phyloP scores from a whole-genome alignment of 2,888 invertebrate genomes.

The Coremacera marginata region DNA sequence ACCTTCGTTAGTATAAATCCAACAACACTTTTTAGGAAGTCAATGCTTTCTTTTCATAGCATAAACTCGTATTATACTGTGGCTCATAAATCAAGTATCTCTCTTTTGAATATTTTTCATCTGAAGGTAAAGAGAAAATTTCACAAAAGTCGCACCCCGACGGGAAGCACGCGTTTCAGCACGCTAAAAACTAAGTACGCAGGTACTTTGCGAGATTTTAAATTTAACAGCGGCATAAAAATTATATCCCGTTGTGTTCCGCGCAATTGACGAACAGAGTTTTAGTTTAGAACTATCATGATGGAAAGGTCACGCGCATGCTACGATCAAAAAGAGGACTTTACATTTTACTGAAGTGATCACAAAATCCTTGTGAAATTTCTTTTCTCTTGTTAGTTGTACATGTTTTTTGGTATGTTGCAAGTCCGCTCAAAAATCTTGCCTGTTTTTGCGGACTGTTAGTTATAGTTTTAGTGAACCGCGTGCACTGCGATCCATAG shows the following conservation, averaged over 20 bases:
- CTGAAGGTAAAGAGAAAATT: constrained; percentile 16
- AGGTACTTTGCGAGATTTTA: not conserved
- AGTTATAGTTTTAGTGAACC: too few relatives aligned
- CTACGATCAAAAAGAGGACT: too few relatives aligned
- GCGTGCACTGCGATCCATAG: too few relatives aligned
- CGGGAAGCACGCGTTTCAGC: constrained; percentile 46
- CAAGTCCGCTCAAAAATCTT: too few relatives aligned
- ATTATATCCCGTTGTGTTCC: constrained; percentile 34
- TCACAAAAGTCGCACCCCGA: constrained; percentile 48
- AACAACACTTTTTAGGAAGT: constrained; percentile 55
- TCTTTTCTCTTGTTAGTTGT: too few relatives aligned
- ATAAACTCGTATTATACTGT: not conserved
- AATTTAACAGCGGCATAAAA: constrained; percentile 43
- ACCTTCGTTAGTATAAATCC: constrained; percentile 49
- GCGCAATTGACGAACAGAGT: constrained; percentile 43
- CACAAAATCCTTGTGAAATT: too few relatives aligned
- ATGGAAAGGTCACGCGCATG: not conserved
- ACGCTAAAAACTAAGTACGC: not conserved
- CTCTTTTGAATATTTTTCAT: constrained; percentile 37
- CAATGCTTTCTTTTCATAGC: constrained; percentile 46
- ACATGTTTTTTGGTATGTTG: too few relatives aligned
- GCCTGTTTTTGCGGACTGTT: too few relatives aligned
- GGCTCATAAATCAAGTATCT: constrained; percentile 62
- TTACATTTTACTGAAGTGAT: too few relatives aligned
- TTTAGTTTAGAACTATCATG: not conserved